Evolutionary conservation across 1,140 invertebrate genomes (phyloP).

Genomic region (Ylistrum balloti): DNA sequence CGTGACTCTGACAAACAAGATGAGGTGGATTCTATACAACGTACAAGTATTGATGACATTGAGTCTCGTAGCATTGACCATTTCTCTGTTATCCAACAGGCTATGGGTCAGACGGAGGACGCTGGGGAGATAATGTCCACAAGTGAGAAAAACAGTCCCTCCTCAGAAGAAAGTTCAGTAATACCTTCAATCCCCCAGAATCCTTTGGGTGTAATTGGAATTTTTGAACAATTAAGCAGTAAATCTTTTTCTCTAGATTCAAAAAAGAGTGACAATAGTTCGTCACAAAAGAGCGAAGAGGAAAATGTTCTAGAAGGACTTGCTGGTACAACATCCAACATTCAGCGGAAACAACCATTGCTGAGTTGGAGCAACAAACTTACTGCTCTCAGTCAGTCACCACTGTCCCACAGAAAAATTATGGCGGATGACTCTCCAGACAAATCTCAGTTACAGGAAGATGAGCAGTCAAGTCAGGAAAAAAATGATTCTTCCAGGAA

Average conservation of each 20-base stretch:
- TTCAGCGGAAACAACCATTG: conserved; percentile 48
- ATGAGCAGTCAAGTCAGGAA: background rate
- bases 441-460: conserved; percentile 37
- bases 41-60: conserved; percentile 27
- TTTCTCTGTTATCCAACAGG: conserved; percentile 55
- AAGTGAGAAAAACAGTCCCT: background rate
- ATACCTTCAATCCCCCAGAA: background rate
- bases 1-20: conserved; percentile 6
- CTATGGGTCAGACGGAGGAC: background rate
- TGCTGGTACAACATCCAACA: background rate
- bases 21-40: background rate
- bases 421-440: background rate
- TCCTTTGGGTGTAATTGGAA: background rate
- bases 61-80: conserved; percentile 52
- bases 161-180: background rate
- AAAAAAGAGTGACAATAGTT: background rate
- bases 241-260: background rate
- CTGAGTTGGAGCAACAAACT: conserved; percentile 61
- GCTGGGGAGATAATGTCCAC: background rate
- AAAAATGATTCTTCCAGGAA: conserved; percentile 49
- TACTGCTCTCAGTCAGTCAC: conserved; percentile 60
- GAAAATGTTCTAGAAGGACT: background rate
- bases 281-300: background rate
- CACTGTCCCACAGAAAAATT: conserved; percentile 42
- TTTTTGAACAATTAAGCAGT: background rate